phyloP scores from a whole-genome alignment of 2,888 invertebrate genomes.

The Julus scanicus region DNA sequence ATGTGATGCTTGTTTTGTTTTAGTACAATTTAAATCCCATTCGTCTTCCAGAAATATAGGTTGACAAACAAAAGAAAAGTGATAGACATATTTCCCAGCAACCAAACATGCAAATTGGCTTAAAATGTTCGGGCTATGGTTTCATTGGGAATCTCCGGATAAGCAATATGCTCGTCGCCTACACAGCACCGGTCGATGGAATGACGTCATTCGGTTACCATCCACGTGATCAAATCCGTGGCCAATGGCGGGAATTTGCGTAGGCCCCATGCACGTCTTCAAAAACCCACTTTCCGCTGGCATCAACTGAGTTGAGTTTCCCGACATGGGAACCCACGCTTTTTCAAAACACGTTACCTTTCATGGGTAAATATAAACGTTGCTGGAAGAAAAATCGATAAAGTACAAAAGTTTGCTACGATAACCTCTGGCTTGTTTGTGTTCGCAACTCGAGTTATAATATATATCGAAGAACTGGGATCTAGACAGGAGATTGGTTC shows the following conservation, averaged over 20 bases:
- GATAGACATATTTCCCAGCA: slow-evolving; percentile 22
- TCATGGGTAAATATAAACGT: neutral
- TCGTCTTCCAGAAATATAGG: slow-evolving; percentile 12
- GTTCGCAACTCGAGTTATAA: slow-evolving; percentile 14
- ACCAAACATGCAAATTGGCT: slow-evolving; percentile 39
- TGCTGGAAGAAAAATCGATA: slow-evolving; percentile 3
- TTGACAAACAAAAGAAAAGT: neutral
- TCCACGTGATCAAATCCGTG: neutral
- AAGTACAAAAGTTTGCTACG: neutral
- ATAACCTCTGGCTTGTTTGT: slow-evolving; percentile 16
- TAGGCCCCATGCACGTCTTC: neutral
- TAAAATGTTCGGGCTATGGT: slow-evolving; percentile 14
- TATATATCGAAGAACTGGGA: neutral
- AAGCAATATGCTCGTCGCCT: neutral
- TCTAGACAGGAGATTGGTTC: neutral
- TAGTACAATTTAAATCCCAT: neutral
- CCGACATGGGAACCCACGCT: slow-evolving; percentile 8
- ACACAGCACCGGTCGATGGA: neutral
- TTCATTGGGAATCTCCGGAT: neutral
- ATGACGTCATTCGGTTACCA: slow-evolving; percentile 22
- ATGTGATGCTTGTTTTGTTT: neutral
- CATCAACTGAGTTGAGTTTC: neutral
- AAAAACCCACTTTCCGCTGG: neutral
- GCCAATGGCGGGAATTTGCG: neutral
- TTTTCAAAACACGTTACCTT: neutral